Conservation (phyloP, 1,140 invertebrate species). For the Drosophila tropicalis region DNA sequence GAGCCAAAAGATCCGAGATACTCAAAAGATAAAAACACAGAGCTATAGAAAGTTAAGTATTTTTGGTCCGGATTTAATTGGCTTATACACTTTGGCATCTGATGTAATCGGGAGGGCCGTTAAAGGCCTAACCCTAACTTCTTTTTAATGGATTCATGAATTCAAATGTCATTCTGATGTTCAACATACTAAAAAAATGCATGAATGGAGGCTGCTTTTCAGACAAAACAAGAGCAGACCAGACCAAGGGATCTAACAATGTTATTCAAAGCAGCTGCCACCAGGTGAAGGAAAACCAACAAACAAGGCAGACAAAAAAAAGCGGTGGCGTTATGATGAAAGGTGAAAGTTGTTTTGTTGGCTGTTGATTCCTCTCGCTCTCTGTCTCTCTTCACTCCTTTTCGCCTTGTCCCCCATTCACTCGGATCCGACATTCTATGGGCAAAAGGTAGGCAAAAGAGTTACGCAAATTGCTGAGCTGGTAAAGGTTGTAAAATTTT, state of each 20-base stretch:
- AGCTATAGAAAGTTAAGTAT: not conserved
- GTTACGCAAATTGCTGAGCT: constrained; percentile 79
- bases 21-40: too few relatives aligned
- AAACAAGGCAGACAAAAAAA: constrained; percentile 4
- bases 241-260: constrained; percentile 37
- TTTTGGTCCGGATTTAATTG: not conserved
- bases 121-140: too few relatives aligned
- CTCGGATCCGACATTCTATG: not conserved
- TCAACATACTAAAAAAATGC: not conserved
- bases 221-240: not conserved
- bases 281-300: constrained; percentile 46
- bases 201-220: constrained; percentile 5
- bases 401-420: not conserved
- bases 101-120: too few relatives aligned
- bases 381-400: too few relatives aligned
- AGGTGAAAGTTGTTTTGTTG: constrained; percentile 66
- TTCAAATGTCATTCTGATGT: constrained; percentile 15
- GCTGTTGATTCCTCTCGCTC: constrained; percentile 48
- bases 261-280: constrained; percentile 61
- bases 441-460: constrained; percentile 35
- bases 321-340: constrained; percentile 57
- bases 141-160: not conserved
- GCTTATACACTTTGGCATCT: not conserved
- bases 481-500: constrained; percentile 80
- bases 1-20: too few relatives aligned